Conservation (phyloP, 2,888 invertebrate species). For the Caenorhabditis panamensis region DNA sequence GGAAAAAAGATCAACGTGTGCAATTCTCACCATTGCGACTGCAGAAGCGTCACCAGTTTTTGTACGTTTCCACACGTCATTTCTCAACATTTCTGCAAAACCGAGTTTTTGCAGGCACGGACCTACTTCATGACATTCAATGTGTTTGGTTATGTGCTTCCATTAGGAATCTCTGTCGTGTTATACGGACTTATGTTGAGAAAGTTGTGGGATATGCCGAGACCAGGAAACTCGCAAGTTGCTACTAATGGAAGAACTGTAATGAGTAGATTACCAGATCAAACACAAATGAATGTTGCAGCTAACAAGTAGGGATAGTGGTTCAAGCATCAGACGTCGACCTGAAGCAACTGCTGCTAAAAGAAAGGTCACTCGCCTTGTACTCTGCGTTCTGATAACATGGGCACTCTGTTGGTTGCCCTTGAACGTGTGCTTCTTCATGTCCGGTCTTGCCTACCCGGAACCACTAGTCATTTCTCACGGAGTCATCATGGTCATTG, state of each 20-base stretch:
- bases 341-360: constrained; percentile 78
- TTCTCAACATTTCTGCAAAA: not conserved
- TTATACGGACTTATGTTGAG: constrained; percentile 93
- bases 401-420: constrained; percentile 96
- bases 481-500: constrained; percentile 77
- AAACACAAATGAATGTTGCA: too few species aligned
- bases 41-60: constrained; percentile 69
- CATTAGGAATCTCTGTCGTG: constrained; percentile 90
- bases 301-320: constrained; percentile 34
- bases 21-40: constrained; percentile 76
- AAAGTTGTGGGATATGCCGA: constrained; percentile 86
- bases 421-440: constrained; percentile 87
- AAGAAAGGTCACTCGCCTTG: constrained; percentile 88
- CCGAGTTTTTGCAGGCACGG: constrained; percentile 65
- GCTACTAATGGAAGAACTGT: constrained; percentile 30
- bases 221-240: constrained; percentile 67
- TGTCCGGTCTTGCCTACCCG: constrained; percentile 78
- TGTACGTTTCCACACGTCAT: constrained; percentile 52
- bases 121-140: constrained; percentile 88
- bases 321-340: constrained; percentile 65
- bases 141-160: constrained; percentile 91
- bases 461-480: constrained; percentile 76
- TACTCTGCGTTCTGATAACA: constrained; percentile 86
- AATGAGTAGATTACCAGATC: too few species aligned
- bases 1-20: constrained; percentile 77